These are phyloP conservation scores for Mungos mungo DNA, from an alignment of 2,113 vertebrate species.

Conservation along the genomic window DNA sequence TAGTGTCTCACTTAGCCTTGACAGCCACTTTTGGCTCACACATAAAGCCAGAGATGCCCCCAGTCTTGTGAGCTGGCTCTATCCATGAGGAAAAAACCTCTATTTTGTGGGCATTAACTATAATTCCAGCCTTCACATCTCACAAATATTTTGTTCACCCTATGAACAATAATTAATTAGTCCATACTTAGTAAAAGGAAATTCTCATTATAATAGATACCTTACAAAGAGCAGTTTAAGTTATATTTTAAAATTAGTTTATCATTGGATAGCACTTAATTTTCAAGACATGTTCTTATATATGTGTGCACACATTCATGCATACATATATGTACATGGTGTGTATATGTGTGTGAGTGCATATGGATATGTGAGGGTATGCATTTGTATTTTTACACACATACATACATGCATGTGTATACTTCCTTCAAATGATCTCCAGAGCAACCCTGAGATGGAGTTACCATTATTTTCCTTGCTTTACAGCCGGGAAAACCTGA, in stretches of 20 bases:
- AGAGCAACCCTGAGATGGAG: background rate
- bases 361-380: background rate
- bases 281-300: background rate
- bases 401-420: background rate
- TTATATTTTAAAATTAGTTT: slow-evolving; percentile 51
- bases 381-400: background rate
- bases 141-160: slow-evolving; percentile 1
- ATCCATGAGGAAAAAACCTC: background rate
- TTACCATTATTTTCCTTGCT: background rate
- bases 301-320: background rate
- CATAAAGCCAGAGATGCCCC: background rate
- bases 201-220: slow-evolving; percentile 32
- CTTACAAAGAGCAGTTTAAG: slow-evolving; percentile 14
- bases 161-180: slow-evolving; percentile 30
- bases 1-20: background rate
- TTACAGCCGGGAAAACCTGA: background rate
- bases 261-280: background rate
- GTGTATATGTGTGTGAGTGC: background rate
- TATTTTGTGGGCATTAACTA: slow-evolving; percentile 25
- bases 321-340: background rate
- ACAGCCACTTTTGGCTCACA: background rate
- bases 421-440: background rate
- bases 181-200: slow-evolving; percentile 29
- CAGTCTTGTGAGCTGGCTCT: background rate
- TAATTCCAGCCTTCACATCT: slow-evolving; percentile 9